phyloP scores from a whole-genome alignment of 2,113 vertebrate species.

The Saccopteryx leptura region DNA sequence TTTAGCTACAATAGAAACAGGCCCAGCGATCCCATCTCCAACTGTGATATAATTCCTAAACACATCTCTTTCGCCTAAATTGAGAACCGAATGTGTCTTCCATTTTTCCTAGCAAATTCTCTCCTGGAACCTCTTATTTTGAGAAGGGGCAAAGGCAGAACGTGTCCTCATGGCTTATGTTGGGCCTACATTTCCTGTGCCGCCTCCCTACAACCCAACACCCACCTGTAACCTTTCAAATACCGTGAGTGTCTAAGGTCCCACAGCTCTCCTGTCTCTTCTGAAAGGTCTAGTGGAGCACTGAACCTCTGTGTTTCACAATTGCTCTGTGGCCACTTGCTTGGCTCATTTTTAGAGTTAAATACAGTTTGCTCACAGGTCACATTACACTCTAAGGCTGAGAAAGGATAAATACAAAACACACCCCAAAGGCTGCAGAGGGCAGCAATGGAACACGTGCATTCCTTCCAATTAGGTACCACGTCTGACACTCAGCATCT shows the following conservation, averaged over 20 bases:
- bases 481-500: background rate
- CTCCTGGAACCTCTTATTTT: background rate
- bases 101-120: background rate
- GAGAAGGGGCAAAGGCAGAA: background rate
- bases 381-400: background rate
- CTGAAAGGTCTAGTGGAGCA: background rate
- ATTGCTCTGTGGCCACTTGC: background rate
- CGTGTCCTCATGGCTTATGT: background rate
- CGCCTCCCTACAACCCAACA: background rate
- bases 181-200: background rate
- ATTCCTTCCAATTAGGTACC: background rate
- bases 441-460: background rate
- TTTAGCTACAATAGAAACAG: background rate
- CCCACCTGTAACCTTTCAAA: background rate
- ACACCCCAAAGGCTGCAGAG: background rate
- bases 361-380: background rate
- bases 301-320: accelerated
- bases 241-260: background rate
- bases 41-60: background rate
- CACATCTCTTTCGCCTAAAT: background rate
- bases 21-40: background rate
- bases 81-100: background rate
- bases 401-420: background rate
- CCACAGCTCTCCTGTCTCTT: background rate
- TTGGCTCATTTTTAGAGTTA: conserved; percentile 7